Evolutionary conservation across 2,113 vertebrate species (phyloP), one percentile per base, ranked within the genome.

Genomic region (Sialia sialis): DNA sequence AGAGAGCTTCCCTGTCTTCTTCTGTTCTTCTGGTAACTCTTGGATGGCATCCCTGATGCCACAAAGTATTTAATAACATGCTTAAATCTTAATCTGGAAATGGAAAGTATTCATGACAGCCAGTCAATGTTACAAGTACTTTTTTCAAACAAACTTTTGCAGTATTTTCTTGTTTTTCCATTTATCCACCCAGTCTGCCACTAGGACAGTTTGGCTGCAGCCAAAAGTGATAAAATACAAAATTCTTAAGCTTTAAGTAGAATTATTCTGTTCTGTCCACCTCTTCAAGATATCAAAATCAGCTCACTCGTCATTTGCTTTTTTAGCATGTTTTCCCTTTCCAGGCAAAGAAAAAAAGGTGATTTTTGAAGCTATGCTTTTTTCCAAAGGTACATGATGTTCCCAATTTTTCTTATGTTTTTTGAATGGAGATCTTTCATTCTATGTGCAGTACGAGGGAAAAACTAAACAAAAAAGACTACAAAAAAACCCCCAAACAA

Each of bases 1-100:
- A 72, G 80, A 64, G 48, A 63, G 27, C 54, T 94, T 67, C 58
- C n/a, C 54, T 49, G 67, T 39, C 75, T 84, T 82, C 34, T 55
- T 94, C 66, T 56, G 14, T 48, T 56, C 54, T 87, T 82, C 89
- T 95, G 89, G 44, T 80, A 91, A 88, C 46, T 76, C 91, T 87
- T 84, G 87, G 74, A 91, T 66, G 58, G 70, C 72, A 77, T 93
- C 46, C 70, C 54, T 55, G 55, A 2, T 48, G 44, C 87, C 74
- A 68, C 41, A 39, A 93, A 91, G 16, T 76, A 76, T 91, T 95
- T 87, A 95, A 87, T 91, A 84, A 69, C 19, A 17, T 43, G 54
- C 74, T 94, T 89, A 87, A 82, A 89, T 29, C 77, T 91, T 91
- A 91, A 93, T 91, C 84, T 94, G 84, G 66, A 89, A 94, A 43